phyloP scores from a whole-genome alignment of 2,113 vertebrate species.

The Dasyornis broadbenti region DNA sequence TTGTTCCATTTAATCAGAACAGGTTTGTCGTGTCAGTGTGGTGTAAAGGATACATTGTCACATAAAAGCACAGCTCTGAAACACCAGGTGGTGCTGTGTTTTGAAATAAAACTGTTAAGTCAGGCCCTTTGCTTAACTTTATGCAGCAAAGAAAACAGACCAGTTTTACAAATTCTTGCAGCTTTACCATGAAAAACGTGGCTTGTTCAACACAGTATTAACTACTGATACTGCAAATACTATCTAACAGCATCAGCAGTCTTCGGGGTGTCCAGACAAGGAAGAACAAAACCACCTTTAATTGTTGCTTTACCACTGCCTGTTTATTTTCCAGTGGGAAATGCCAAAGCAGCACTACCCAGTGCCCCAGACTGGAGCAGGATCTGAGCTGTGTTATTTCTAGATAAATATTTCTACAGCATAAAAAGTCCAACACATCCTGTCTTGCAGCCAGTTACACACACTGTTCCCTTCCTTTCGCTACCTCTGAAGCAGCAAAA shows the following conservation, averaged over 20 bases:
- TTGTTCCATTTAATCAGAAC: background rate
- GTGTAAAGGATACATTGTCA: background rate
- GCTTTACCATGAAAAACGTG: background rate
- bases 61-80: background rate
- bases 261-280: background rate
- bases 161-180: background rate
- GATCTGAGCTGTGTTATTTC: background rate
- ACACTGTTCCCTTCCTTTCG: background rate
- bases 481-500: background rate
- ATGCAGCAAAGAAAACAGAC: background rate
- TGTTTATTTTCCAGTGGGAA: background rate
- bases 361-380: background rate
- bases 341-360: background rate
- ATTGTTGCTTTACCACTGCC: background rate
- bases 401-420: too few relatives aligned
- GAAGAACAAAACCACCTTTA: background rate
- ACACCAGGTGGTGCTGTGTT: background rate
- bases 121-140: background rate
- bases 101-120: background rate
- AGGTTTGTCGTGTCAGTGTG: background rate
- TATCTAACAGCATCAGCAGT: background rate
- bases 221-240: background rate
- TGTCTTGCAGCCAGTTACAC: background rate
- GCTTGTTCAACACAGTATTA: background rate
- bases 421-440: rapidly evolving